phyloP scores from a whole-genome alignment of 2,888 invertebrate genomes.

The Leptopterna dolabrata region DNA sequence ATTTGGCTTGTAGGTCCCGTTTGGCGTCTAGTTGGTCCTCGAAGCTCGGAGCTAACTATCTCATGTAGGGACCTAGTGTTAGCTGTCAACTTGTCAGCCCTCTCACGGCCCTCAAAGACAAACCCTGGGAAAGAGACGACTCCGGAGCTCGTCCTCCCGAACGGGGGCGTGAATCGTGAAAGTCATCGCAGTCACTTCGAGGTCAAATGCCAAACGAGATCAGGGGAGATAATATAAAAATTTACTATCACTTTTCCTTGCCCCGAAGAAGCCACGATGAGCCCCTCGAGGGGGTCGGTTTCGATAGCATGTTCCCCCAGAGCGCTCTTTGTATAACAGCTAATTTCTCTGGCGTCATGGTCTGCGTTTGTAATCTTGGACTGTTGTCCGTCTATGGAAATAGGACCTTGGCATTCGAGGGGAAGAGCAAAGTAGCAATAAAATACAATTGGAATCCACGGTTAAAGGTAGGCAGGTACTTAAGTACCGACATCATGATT shows the following conservation, averaged over 20 bases:
- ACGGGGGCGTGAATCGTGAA: conserved; percentile 1
- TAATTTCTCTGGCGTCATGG: background rate
- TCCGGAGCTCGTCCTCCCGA: background rate
- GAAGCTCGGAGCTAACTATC: too few species aligned
- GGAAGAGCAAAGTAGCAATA: too few species aligned
- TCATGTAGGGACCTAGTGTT: too few species aligned
- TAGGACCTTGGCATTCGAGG: too few species aligned
- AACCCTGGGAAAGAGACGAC: background rate
- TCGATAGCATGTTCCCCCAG: background rate
- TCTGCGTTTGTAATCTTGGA: background rate
- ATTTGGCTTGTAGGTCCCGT: too few species aligned
- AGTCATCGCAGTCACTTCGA: background rate
- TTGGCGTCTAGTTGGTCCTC: too few species aligned
- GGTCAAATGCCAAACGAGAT: conserved; percentile 11
- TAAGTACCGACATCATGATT: too few species aligned
- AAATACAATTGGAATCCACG: too few species aligned
- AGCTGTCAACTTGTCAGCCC: too few species aligned
- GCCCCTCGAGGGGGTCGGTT: background rate
- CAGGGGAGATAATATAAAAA: background rate
- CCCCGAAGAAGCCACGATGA: background rate
- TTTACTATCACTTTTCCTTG: background rate
- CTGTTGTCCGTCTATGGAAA: too few species aligned
- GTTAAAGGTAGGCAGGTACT: too few species aligned
- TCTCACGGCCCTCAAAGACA: background rate
- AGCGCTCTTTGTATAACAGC: background rate